Conservation (phyloP, 2,888 invertebrate genomes). For the Andrena marginata region DNA sequence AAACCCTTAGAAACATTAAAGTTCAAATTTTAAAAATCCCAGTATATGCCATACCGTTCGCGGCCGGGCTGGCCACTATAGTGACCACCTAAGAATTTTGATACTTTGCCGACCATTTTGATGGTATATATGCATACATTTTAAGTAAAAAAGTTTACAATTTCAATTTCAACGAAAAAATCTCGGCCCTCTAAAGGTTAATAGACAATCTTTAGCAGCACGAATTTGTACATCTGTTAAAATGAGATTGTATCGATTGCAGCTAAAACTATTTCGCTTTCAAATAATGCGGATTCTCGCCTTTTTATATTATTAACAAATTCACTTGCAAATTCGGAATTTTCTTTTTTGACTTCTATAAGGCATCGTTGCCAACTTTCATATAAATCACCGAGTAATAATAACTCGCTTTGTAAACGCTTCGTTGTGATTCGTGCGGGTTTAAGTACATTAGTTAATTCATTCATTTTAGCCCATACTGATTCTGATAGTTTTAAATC, state of each 20-base stretch:
- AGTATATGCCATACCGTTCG: too few species aligned
- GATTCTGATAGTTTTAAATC: constrained; percentile 4
- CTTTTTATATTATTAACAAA: not conserved
- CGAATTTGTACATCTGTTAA: constrained; percentile 5
- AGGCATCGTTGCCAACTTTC: not conserved
- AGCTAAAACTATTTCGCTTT: not conserved
- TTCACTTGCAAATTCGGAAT: not conserved
- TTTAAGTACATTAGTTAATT: constrained; percentile 6
- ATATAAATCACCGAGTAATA: too few species aligned
- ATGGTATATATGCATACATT: too few species aligned
- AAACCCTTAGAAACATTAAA: too few species aligned
- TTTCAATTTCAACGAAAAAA: too few species aligned
- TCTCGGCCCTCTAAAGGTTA: too few species aligned
- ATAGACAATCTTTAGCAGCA: not conserved
- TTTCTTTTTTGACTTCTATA: constrained; percentile 1
- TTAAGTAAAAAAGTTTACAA: too few species aligned
- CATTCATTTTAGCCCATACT: constrained; percentile 2
- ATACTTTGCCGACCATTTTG: too few species aligned
- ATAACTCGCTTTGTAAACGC: too few species aligned
- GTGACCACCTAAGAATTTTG: too few species aligned
- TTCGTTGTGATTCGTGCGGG: constrained; percentile 10
- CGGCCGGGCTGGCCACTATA: too few species aligned
- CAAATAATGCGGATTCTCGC: constrained; percentile 9
- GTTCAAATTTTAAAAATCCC: too few species aligned
- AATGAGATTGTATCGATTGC: constrained; percentile 6